Base-by-base conservation (phyloP, 2,113 vertebrate species). In the Gracilinanus agilis region DNA sequence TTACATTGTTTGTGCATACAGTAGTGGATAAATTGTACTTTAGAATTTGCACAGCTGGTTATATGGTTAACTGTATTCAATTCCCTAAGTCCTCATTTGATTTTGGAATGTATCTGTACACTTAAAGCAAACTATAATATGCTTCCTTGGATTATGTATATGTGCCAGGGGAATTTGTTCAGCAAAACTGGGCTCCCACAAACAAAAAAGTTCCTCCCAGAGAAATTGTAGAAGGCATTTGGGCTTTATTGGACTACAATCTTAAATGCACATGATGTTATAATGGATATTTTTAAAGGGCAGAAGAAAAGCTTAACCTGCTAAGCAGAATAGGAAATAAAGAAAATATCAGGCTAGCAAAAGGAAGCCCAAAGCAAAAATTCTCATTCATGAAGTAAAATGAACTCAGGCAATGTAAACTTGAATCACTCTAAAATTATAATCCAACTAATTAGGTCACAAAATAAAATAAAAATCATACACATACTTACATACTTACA, bases 61-160 rank as follows among this genome's bases (percentile, higher is more conserved):
- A 92, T 96, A 97, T 95, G 83, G 97, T 96, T 97, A 97, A 96
- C 93, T 94, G 97, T 97, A 94, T 96, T 91, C 89, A 96, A 97
- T 97, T 97, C 97, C 96, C 96, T 91, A 96, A 95, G 94, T 93
- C 44, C 90, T 97, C 96, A 88, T 97, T 93, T 96, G 61, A 96
- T 96, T 97, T 96, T 93, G 92, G 95, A 97, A 96, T 91, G 93
- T 93, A 95, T 97, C 90, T 97, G 90, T 97, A 97, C 95, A 93
- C 56, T 95, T 94, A 94, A 96, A 97, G 75, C n/a, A 53, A 40
- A 40, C 89, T 49, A 44, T 44, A 93, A 88, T 92, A 61, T 95
- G 89, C 83, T 95, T 94, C 40, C n/a, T 61, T 53, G 0, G 34
- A 83, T 0, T 88, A 54, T 88, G 55, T 61, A 90, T 96, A 90